Percentiles rank a stretch among this genome's conserved stretches.
Evolutionary conservation across 2,797 vertebrate species (phyloP).

Genomic region (Pteronotus mesoamericanus): DNA sequence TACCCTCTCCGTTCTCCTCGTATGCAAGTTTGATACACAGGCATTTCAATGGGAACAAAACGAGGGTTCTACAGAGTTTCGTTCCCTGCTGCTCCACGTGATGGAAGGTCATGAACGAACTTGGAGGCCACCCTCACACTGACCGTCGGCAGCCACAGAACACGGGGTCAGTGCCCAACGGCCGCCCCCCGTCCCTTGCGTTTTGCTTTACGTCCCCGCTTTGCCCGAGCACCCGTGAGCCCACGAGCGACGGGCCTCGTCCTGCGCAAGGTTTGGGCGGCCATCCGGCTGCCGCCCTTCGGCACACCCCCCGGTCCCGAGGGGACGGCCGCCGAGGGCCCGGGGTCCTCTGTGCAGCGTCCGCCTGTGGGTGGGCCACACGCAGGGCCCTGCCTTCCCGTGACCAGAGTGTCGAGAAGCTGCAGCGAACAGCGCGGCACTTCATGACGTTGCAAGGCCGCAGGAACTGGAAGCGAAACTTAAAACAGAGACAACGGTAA

Average conservation of each 20-base stretch:
- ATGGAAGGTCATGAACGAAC: too few relatives aligned
- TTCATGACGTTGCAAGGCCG: constrained; percentile 17
- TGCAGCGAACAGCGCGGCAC: constrained; percentile 40
- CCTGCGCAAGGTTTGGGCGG: not conserved
- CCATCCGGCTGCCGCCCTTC: not conserved
- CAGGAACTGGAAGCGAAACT: not conserved
- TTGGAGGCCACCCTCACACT: accelerated
- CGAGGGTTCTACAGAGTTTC: not conserved
- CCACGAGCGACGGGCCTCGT: not conserved
- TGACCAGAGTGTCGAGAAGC: constrained; percentile 52
- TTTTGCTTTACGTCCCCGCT: not conserved
- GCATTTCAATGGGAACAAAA: not conserved
- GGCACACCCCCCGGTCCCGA: not conserved
- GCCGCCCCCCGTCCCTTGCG: too few relatives aligned
- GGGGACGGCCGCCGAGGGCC: not conserved
- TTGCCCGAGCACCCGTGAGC: not conserved
- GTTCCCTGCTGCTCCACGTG: not conserved
- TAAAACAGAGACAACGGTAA: constrained; percentile 43
- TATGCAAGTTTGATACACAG: not conserved
- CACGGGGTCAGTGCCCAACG: not conserved
- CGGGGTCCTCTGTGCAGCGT: not conserved
- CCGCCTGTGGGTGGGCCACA: not conserved
- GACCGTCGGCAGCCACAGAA: not conserved
- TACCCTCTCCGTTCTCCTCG: not conserved
- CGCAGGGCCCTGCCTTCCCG: not conserved